phyloP scores from a whole-genome alignment of 1,140 invertebrate species.

The Apolygus lucorum region DNA sequence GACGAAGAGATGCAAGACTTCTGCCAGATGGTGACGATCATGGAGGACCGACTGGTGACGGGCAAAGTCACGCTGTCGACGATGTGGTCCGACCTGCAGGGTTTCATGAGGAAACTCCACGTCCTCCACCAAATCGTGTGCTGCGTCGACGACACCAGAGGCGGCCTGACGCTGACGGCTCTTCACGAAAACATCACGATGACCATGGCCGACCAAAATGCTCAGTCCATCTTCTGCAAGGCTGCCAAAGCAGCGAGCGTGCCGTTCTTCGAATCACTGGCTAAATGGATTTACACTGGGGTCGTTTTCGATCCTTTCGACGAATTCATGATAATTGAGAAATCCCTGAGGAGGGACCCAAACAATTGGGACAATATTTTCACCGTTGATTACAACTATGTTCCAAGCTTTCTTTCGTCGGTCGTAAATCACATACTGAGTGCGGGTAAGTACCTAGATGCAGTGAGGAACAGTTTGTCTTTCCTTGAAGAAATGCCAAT shows the following conservation, averaged over 20 bases:
- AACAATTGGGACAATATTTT: conserved; percentile 60
- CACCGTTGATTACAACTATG: conserved; percentile 59
- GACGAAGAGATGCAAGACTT: conserved; percentile 67
- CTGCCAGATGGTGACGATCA: conserved; percentile 46
- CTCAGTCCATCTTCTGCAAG: not conserved
- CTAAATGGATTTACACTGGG: conserved; percentile 92
- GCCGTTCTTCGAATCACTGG: conserved; percentile 85
- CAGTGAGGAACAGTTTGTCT: conserved; percentile 82
- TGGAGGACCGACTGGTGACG: conserved; percentile 78
- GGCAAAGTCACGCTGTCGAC: conserved; percentile 73
- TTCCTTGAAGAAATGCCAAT: conserved; percentile 64
- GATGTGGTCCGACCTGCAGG: conserved; percentile 81
- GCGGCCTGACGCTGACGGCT: conserved; percentile 74
- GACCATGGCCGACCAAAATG: not conserved
- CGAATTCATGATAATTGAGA: conserved; percentile 90
- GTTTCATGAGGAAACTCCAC: conserved; percentile 75
- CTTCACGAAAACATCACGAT: conserved; percentile 54
- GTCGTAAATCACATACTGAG: conserved; percentile 78
- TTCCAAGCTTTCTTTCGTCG: conserved; percentile 49
- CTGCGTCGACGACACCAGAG: conserved; percentile 59
- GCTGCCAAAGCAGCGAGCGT: conserved; percentile 43
- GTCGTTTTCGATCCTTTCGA: conserved; percentile 82
- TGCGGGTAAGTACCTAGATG: conserved; percentile 96
- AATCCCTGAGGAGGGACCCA: conserved; percentile 54
- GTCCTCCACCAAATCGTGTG: conserved; percentile 67